Base-by-base conservation (phyloP, 2,888 invertebrate species). In the Crossocerus cetratus region DNA sequence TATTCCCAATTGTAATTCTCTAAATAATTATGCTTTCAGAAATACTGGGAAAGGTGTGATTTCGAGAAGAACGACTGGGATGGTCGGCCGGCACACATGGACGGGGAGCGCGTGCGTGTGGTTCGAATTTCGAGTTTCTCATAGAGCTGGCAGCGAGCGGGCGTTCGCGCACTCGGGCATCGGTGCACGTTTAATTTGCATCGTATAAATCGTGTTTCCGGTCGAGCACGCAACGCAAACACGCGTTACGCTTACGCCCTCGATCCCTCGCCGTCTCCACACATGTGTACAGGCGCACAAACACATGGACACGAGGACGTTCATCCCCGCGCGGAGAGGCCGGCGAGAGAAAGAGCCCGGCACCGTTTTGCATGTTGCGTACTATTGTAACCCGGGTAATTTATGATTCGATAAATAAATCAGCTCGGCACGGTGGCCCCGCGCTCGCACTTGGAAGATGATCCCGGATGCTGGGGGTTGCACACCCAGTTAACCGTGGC, bases 351-450 rank as follows among this genome's bases (percentile, higher is more conserved):
- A 49, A 58, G 78, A 69, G 61, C 43, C 11, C 56, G 61, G 56
- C n/a, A 21, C 32, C 66, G 63, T 74, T 69, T 76, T 80, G 82
- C 80, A 71, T 83, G 74, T 74, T 76, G 82, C 82, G 65, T 76
- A 78, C 83, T 79, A 85, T 86, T 87, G 86, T 87, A 83, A 74
- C 81, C 81, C 72, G 64, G 78, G 75, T 87, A 87, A 89, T 88
- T 89, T 88, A 88, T 86, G 87, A 88, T 87, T 87, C 86, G 85
- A 86, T 87, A 86, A 85, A 87, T 88, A 89, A 88, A 89, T 88
- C 87, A 86, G 80, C 80, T 76, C 66, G 67, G 66, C 73, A 74
- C 69, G 21, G 64, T 43, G 16, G 21, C 62, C 44, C 16, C 61
- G 42, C 61, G 68, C 61, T 65, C 62, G 77, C 74, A 86, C 84